Percentiles rank a stretch among this genome's conserved stretches.
These are phyloP conservation scores for Leptonema lineaticorne DNA, from an alignment of 1,140 invertebrate species.

Conservation along the genomic window DNA sequence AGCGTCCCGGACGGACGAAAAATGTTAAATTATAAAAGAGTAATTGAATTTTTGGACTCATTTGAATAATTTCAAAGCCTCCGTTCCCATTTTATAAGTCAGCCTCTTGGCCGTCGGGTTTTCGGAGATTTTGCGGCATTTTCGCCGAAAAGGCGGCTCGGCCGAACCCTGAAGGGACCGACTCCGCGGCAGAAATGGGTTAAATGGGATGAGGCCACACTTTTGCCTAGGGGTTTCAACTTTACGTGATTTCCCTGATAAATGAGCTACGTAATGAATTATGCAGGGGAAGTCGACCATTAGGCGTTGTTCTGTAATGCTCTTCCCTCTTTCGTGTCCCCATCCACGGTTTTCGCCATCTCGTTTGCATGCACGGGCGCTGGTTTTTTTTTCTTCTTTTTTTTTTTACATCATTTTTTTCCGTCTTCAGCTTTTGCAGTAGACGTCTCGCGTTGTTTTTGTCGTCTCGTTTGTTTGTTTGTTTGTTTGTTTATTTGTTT, in stretches of 20 bases:
- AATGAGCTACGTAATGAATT: constrained; percentile 41
- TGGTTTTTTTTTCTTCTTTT: too few relatives aligned
- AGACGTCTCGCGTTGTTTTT: too few relatives aligned
- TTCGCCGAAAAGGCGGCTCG: neutral
- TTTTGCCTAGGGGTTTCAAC: constrained; percentile 31
- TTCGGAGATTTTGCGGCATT: constrained; percentile 6
- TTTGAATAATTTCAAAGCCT: constrained; percentile 22
- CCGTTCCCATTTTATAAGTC: too few relatives aligned
- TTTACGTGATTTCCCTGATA: constrained; percentile 42
- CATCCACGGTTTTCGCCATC: neutral
- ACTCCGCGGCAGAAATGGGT: neutral
- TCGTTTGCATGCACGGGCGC: too few relatives aligned
- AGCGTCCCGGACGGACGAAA: constrained; percentile 3
- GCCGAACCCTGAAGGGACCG: neutral
- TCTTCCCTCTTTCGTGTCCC: constrained; percentile 1
- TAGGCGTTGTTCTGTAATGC: constrained; percentile 38
- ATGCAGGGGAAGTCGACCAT: constrained; percentile 41
- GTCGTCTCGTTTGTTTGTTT: constrained; percentile 16
- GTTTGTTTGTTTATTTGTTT: too few relatives aligned
- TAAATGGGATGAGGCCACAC: neutral
- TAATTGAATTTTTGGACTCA: constrained; percentile 20
- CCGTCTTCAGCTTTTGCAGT: too few relatives aligned
- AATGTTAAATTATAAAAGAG: constrained; percentile 22
- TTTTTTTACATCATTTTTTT: constrained; percentile 17
- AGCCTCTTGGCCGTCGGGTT: too few relatives aligned